Evolutionary conservation across 2,797 vertebrate genomes (phyloP), one percentile per base, ranked within the genome.

Genomic region (Valencia hispanica): DNA sequence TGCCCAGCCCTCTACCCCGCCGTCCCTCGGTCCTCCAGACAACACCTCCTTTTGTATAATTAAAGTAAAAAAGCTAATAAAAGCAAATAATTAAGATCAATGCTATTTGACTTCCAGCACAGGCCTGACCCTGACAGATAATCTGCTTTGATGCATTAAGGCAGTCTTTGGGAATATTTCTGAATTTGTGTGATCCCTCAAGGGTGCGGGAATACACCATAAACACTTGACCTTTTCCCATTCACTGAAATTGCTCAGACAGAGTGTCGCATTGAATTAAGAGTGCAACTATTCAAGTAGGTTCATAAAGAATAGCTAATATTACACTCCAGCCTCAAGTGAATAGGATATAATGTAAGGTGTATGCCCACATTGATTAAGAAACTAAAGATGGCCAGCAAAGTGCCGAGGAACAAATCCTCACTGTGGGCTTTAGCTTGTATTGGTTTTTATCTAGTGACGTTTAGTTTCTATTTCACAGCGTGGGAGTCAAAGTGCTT

Each of bases 401-500:
- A 76, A 85, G 72, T 77, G 72, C 83, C 80, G 73, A 69, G 82
- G 78, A 90, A 83, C 72, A 74, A 30, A 63, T 78, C 63, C 47
- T 80, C 69, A 71, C 57, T 66, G 83, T 43, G 77, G 72, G 48
- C 74, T 75, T 85, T 76, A 68, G 57, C 87, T 79, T 73, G 71
- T 27, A 71, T 59, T 81, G 73, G 68, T 74, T 79, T 79, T 72
- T 11, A 78, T 86, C 81, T 75, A 79, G 68, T 74, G 61, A 78
- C 72, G 68, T 79, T 85, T 57, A 48, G 47, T 82, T 74, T 72
- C 73, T 34, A 74, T 87, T 82, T 85, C 53, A 61, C 41, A 41
- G 73, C 59, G 90, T 92, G 88, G 90, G 89, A 84, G 86, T 80
- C 51, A 72, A 84, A 78, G 72, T 18, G 36, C 68, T 85, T 85